Evolutionary conservation across 2,113 vertebrate genomes (phyloP).

Genomic region (Oceanites oceanicus): DNA sequence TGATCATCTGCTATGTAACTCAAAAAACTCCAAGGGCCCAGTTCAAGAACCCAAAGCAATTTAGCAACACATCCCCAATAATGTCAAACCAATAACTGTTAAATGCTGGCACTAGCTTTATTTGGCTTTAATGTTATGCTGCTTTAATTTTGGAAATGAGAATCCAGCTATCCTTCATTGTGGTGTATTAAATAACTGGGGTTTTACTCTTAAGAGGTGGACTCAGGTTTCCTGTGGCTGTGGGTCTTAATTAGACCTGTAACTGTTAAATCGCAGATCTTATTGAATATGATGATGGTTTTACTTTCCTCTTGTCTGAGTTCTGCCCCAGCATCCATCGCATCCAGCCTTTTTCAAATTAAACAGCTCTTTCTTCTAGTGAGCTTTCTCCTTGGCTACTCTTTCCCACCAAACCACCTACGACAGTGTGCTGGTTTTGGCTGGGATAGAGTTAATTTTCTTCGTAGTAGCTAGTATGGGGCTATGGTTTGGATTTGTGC

Average conservation of each 20-base stretch:
- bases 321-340: background rate
- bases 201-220: background rate
- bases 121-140: background rate
- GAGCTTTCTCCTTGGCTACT: background rate
- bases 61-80: background rate
- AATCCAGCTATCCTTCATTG: background rate
- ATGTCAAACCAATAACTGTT: background rate
- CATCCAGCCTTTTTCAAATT: background rate
- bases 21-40: background rate
- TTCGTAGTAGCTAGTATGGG: no score
- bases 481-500: no score
- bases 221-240: background rate
- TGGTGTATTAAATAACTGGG: background rate
- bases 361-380: background rate
- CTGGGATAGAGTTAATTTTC: no score
- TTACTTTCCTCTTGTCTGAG: background rate
- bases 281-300: background rate
- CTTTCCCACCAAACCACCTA: background rate
- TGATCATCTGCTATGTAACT: background rate
- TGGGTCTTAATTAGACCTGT: background rate
- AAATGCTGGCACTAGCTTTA: background rate
- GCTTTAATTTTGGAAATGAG: background rate
- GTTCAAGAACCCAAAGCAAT: background rate
- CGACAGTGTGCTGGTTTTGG: background rate
- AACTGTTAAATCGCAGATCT: background rate